Evolutionary conservation across 2,888 invertebrate genomes (phyloP), one percentile per base, ranked within the genome.

Genomic region (Macaria notata): DNA sequence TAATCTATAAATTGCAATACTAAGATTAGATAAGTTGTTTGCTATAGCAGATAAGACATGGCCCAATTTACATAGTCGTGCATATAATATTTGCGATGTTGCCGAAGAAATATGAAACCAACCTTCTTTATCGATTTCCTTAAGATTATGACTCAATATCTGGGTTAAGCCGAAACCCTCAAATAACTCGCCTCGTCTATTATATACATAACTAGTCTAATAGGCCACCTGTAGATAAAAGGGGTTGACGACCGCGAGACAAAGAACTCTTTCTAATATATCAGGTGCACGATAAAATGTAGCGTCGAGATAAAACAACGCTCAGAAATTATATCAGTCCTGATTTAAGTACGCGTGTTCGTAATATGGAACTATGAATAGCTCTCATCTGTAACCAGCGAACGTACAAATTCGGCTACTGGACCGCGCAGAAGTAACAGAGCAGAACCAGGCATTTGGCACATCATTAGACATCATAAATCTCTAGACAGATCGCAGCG

Each of bases 201-300:
- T 36, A 7, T 19, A 19, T 38, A 38, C 38, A 4, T 71, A 76
- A 73, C 73, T 79, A 71, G 75, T 76, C 68, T 76, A 79, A 70
- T 78, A 78, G 76, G 75, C 61, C 77, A 78, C 67, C 73, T 73
- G 77, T 66, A 79, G 85, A 87, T 85, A 84, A 79, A 36, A 64
- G 66, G 76, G 85, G 81, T 83, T 75, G 74, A 71, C 71, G 81
- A 83, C 78, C 84, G 61, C 67, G 64, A 69, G 72, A 79, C 78
- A 83, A 84, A 81, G 78, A 80, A 64, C 70, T 70, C 71, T 78
- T 73, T 74, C 64, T 70, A 70, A 68, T 72, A 73, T 70, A 73
- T 70, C 76, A 78, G 76, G 74, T 77, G 77, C 72, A 74, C 68
- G 66, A 61, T 64, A 65, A 66, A 61, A 64, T 57, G 61, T 19